These are phyloP conservation scores for Morpho deidamia DNA, from an alignment of 2,888 invertebrate genomes.

Conservation along the genomic window DNA sequence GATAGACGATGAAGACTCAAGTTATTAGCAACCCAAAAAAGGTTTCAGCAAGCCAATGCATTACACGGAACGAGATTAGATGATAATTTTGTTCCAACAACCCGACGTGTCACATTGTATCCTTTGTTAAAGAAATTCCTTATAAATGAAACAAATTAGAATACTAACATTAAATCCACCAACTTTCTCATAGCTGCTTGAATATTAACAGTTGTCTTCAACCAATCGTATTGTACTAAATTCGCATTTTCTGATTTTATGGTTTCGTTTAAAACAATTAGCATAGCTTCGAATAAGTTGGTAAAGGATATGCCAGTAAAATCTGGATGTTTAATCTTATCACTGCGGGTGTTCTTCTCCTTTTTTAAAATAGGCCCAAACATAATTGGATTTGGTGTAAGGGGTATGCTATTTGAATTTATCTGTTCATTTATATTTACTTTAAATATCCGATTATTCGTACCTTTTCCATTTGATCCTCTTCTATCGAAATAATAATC, in stretches of 20 bases:
- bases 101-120: no score
- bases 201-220: conserved; percentile 49
- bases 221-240: conserved; percentile 50
- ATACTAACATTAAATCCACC: conserved; percentile 44
- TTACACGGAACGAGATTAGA: no score
- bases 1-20: no score
- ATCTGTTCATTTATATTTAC: conserved; percentile 11
- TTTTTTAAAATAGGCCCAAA: background rate
- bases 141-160: background rate
- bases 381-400: background rate
- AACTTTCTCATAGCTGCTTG: conserved; percentile 45
- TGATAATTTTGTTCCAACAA: no score
- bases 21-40: no score
- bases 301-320: background rate
- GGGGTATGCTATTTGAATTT: background rate
- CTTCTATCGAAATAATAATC: conserved; percentile 36
- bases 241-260: conserved; percentile 34
- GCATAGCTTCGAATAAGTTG: conserved; percentile 29
- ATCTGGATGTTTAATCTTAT: conserved; percentile 11
- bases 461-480: background rate
- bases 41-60: no score
- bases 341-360: background rate
- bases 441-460: background rate
- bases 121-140: no score
- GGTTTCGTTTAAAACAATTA: conserved; percentile 45